phyloP scores from a whole-genome alignment of 2,113 vertebrate species.

The Odontophorus gujanensis region DNA sequence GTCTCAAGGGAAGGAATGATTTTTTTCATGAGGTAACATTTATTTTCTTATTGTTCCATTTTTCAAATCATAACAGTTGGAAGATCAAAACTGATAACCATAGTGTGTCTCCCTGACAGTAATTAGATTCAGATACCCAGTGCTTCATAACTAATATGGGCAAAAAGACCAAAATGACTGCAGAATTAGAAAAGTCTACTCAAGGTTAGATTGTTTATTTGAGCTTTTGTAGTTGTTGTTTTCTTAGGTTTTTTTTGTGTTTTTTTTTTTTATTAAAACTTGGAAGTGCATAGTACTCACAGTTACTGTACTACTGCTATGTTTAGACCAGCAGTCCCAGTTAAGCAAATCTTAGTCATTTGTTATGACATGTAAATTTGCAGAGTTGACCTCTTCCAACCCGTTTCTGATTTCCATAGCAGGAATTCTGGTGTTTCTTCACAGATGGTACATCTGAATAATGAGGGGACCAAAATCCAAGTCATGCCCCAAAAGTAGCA shows the following conservation, averaged over 20 bases:
- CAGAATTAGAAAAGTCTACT: not conserved
- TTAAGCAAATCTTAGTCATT: not conserved
- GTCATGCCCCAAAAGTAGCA: not conserved
- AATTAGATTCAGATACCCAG: not conserved
- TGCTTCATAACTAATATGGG: not conserved
- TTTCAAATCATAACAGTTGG: slow-evolving; percentile 22
- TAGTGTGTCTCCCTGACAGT: not conserved
- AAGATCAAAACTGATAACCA: slow-evolving; percentile 24
- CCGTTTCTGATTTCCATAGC: not conserved
- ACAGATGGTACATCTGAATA: not conserved
- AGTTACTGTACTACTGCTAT: not conserved
- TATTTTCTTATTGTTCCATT: not conserved
- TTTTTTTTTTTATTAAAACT: not conserved
- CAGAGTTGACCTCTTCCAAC: not conserved
- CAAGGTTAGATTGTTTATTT: not conserved
- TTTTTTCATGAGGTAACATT: not conserved
- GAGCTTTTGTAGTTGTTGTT: no score
- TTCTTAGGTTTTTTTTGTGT: not conserved
- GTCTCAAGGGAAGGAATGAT: not conserved
- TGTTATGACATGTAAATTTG: not conserved
- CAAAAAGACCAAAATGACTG: not conserved
- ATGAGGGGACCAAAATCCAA: not conserved
- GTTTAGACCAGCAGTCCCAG: not conserved
- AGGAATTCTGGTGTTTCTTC: not conserved
- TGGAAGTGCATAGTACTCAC: not conserved